Evolutionary conservation across 2,888 invertebrate species (phyloP), one percentile per base, ranked within the genome.

Genomic region (Agrilus mali): DNA sequence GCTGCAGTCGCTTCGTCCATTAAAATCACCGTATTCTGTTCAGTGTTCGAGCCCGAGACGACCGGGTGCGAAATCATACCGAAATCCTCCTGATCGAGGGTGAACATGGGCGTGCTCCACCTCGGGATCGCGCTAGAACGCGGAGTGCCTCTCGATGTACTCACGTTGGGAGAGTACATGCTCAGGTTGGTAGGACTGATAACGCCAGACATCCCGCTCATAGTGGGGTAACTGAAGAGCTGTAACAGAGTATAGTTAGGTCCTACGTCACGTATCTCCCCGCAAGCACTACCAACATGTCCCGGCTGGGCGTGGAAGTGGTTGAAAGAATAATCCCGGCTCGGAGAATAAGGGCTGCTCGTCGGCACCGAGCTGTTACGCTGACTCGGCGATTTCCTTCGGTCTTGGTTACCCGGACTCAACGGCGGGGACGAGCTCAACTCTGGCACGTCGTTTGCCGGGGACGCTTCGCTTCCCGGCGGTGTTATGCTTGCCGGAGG

Each of bases 231-330:
- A 56, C 87, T 89, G 74, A 94, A 89, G 60, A 95, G 82, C 94
- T 94, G 75, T 12, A 66, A 65, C 45, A 53, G 43, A 13, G 40
- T 31, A 35, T 8, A 40, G 38, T 55, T 52, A 57, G 44, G 47
- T 46, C 46, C 47, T 49, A 51, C 49, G 47, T 48, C 53, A 53
- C 43, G 50, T 51, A 53, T 53, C 53, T 55, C 55, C 54, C 56
- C 58, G 57, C 60, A 58, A 57, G 60, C 61, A 63, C 65, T 63
- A 75, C 67, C 66, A 68, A 74, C 85, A 78, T 86, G 86, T 66
- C 87, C 82, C 54, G 87, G 81, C 67, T 93, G 93, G 56, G 88
- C 78, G 67, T 94, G 93, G 73, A 92, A 93, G 70, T 93, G 93
- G 66, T 88, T 84, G 73, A 92, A 93, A 47, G 86, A 80, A 63